Evolutionary conservation across 2,113 vertebrate species (phyloP).

Genomic region (Mormyrus lacerda): DNA sequence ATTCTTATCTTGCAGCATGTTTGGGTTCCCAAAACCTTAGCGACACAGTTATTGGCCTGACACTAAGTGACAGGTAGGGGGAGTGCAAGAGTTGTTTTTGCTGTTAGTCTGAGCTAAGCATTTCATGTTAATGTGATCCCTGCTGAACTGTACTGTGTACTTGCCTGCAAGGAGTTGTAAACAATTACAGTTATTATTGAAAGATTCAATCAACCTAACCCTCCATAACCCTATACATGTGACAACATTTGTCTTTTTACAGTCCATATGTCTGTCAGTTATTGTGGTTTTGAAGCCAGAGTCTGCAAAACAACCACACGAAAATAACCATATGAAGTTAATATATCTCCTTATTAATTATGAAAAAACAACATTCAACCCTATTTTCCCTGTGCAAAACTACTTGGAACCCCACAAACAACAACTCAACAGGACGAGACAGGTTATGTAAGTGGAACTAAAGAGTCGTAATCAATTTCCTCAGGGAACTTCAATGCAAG

Average conservation of each 20-base stretch:
- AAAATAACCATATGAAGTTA: neutral
- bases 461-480: slow-evolving; percentile 2
- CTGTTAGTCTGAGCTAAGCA: neutral
- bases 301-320: neutral
- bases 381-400: neutral
- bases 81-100: neutral
- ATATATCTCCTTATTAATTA: neutral
- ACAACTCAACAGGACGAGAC: neutral
- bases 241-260: neutral
- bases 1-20: neutral
- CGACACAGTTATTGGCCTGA: neutral
- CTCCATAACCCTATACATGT: neutral
- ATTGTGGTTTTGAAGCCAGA: neutral
- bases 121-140: neutral
- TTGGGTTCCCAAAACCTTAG: neutral
- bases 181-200: neutral
- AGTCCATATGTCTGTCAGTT: neutral
- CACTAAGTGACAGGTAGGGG: neutral
- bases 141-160: neutral
- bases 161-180: neutral
- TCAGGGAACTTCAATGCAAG: neutral
- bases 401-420: neutral
- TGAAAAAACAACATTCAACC: neutral
- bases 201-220: neutral
- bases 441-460: slow-evolving; percentile 10